These are phyloP conservation scores for Aphaenogaster floridana DNA, from an alignment of 1,140 invertebrate genomes.

Conservation along the genomic window DNA sequence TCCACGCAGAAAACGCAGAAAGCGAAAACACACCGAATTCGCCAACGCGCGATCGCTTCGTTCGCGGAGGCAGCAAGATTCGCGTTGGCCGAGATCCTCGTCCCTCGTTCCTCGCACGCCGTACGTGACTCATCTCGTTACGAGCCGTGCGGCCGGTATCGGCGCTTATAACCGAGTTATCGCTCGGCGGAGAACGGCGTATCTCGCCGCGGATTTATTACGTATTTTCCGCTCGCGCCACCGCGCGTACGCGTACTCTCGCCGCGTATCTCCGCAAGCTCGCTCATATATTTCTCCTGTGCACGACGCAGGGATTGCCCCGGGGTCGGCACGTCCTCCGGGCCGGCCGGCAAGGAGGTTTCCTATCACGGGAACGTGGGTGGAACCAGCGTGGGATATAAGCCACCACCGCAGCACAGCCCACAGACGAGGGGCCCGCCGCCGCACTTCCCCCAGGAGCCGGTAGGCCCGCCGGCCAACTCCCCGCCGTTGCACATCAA, in stretches of 20 bases:
- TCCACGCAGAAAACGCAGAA: not conserved
- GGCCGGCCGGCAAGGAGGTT: conserved; percentile 83
- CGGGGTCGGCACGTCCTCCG: conserved; percentile 83
- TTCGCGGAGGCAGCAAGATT: not conserved
- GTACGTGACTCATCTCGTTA: conserved; percentile 55
- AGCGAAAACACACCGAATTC: no score
- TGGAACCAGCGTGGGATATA: conserved; percentile 82
- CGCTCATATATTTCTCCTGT: conserved; percentile 25
- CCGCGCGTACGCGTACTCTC: not conserved
- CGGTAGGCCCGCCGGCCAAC: conserved; percentile 80
- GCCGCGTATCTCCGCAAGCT: not conserved
- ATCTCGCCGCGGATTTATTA: conserved; percentile 50
- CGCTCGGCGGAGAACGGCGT: conserved; percentile 6
- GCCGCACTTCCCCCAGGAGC: conserved; percentile 82
- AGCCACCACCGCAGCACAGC: conserved; percentile 82
- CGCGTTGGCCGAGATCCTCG: conserved; percentile 5
- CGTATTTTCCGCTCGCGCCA: conserved; percentile 33
- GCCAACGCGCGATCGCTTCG: not conserved
- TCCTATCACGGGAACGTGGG: conserved; percentile 83
- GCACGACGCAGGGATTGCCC: conserved; percentile 81
- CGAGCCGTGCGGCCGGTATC: conserved; percentile 12
- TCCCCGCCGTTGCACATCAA: conserved; percentile 86
- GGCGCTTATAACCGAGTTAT: conserved; percentile 48
- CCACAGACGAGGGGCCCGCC: conserved; percentile 81
- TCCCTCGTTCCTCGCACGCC: not conserved